phyloP scores from a whole-genome alignment of 2,113 vertebrate genomes.

The Channa argus region DNA sequence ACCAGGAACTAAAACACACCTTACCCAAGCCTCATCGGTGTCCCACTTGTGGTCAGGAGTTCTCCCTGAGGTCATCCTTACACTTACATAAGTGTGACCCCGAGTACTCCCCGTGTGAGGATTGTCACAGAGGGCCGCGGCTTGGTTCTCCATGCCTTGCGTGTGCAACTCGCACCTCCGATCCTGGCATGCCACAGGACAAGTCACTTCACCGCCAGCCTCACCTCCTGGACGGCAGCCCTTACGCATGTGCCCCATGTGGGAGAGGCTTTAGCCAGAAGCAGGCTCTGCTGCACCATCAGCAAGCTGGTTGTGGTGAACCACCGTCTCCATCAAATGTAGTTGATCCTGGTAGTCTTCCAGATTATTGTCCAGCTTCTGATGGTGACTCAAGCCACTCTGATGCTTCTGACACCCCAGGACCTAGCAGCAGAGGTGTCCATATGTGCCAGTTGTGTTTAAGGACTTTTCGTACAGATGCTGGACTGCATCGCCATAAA shows the following conservation, averaged over 20 bases:
- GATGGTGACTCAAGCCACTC: slow-evolving; percentile 48
- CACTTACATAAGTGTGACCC: slow-evolving; percentile 70
- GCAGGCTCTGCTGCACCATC: slow-evolving; percentile 79
- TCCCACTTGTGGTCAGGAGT: slow-evolving; percentile 68
- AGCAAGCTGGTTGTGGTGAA: slow-evolving; percentile 74
- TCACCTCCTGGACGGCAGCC: slow-evolving; percentile 58
- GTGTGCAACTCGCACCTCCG: slow-evolving; percentile 2
- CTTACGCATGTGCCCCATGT: slow-evolving; percentile 75
- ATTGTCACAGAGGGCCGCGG: slow-evolving; percentile 35
- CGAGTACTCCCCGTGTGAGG: slow-evolving; percentile 30
- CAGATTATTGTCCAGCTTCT: slow-evolving; percentile 41
- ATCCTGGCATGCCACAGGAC: slow-evolving; percentile 31
- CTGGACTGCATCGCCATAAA: slow-evolving; percentile 61
- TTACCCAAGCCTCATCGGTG: slow-evolving; percentile 78
- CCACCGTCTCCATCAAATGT: slow-evolving; percentile 2
- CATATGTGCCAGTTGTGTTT: slow-evolving; percentile 58
- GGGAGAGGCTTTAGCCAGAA: slow-evolving; percentile 79
- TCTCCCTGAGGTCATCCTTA: slow-evolving; percentile 76
- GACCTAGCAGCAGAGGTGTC: slow-evolving; percentile 11
- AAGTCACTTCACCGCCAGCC: slow-evolving; percentile 42
- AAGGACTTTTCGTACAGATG: slow-evolving; percentile 53
- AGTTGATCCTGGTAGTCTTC: slow-evolving; percentile 29
- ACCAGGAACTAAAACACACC: slow-evolving; percentile 65
- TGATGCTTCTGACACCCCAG: slow-evolving; percentile 39
- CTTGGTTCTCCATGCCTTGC: slow-evolving; percentile 41